Percentiles rank a stretch among this genome's conserved stretches.
These are phyloP conservation scores for Pluvialis apricaria DNA, from an alignment of 2,113 vertebrate species.

Conservation along the genomic window DNA sequence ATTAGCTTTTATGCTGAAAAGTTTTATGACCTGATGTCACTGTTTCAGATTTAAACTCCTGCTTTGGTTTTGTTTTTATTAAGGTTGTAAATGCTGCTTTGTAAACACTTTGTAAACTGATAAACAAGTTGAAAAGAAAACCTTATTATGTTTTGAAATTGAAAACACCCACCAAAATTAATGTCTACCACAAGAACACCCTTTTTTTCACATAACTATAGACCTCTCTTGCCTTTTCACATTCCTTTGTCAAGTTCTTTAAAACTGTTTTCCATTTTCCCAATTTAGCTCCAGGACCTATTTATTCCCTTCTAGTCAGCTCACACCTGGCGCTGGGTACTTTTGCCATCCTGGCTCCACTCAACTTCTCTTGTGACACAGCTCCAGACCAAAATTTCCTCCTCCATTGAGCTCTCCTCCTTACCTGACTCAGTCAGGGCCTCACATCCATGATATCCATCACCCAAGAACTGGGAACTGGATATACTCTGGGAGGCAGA, in stretches of 20 bases:
- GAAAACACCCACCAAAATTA: neutral
- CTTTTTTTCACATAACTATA: neutral
- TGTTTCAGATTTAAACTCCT: neutral
- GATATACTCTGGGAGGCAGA: neutral
- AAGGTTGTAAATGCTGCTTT: neutral
- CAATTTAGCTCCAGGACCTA: neutral
- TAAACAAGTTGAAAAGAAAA: neutral
- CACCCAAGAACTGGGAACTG: neutral
- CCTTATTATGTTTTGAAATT: neutral
- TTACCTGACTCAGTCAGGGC: neutral
- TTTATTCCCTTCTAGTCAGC: neutral
- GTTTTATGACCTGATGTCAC: neutral
- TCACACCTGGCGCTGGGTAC: neutral
- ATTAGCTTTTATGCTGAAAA: neutral
- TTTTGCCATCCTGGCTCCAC: neutral
- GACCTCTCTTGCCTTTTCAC: neutral
- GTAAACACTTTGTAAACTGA: neutral
- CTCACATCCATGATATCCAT: neutral
- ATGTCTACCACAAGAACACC: neutral
- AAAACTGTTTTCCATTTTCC: neutral
- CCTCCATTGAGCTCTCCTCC: neutral
- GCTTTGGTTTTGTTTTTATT: neutral
- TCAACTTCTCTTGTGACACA: neutral
- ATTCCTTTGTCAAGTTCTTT: neutral
- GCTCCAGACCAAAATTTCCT: neutral